These are phyloP conservation scores for Melanargia galathea DNA, from an alignment of 2,888 invertebrate genomes.

Conservation along the genomic window DNA sequence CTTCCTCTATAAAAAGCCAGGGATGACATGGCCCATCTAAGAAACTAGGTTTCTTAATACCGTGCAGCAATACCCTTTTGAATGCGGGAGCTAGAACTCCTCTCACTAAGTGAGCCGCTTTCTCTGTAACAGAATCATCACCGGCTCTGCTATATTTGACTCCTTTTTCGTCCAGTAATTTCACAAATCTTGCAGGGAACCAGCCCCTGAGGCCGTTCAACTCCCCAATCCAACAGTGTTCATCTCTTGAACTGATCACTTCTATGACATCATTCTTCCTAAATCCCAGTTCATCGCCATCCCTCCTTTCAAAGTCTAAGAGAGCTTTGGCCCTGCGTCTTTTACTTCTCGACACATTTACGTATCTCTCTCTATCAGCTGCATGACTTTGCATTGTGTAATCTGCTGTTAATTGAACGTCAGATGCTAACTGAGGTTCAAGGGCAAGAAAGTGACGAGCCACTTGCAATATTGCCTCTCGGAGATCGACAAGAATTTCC, in stretches of 20 bases:
- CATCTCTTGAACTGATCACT: conserved; percentile 97
- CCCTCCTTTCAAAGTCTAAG: conserved; percentile 97
- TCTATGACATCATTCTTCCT: conserved; percentile 99
- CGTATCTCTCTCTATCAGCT: conserved; percentile 95
- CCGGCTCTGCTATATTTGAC: conserved; percentile 92
- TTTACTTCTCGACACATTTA: conserved; percentile 94
- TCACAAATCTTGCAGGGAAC: conserved; percentile 99
- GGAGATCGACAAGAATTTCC: conserved; percentile 97
- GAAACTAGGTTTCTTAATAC: conserved; percentile 95
- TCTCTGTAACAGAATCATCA: conserved; percentile 98
- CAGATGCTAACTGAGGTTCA: conserved; percentile 92
- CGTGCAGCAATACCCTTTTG: conserved; percentile 96
- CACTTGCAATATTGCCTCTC: conserved; percentile 95
- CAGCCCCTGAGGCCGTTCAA: conserved; percentile 96
- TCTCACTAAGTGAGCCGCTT: conserved; percentile 97
- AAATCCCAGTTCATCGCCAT: conserved; percentile 99
- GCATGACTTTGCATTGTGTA: conserved; percentile 98
- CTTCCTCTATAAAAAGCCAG: conserved; percentile 99
- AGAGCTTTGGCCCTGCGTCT: conserved; percentile 96
- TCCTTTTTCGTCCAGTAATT: conserved; percentile 94
- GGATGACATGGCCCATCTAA: conserved; percentile 97
- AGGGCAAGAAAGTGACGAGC: conserved; percentile 97
- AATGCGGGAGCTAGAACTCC: conserved; percentile 96
- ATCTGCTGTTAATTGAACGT: conserved; percentile 93
- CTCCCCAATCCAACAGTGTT: conserved; percentile 99